Base-by-base conservation (phyloP, 2,113 vertebrate species). In the Tenrec ecaudatus region DNA sequence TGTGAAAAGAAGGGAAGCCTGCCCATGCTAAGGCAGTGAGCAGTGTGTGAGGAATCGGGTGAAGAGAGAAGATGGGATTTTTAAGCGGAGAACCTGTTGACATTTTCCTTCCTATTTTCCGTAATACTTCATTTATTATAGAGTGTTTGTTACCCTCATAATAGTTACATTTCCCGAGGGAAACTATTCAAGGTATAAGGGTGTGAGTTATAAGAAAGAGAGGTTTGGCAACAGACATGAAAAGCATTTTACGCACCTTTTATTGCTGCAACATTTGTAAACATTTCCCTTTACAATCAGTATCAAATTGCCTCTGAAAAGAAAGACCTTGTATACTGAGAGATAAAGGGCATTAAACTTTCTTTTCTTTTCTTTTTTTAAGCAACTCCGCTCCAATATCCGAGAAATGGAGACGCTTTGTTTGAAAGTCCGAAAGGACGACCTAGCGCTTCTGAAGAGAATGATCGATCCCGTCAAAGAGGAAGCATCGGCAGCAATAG, bases 331-430 rank as follows among this genome's bases (percentile, higher is more conserved):
- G 93, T 89, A 77, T 75, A 81, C 31, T 84, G 76, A 93, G 20
- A 88, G 10, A 82, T 75, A 11, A 11, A 66, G 80, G 33, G 29
- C 47, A 85, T 73, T 88, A 47, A 64, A 75, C 17, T 81, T 77
- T 88, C 81, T 91, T 87, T 90, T 92, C 93, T 89, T 36, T n/a
- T 40, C 40, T 93, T 69, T 95, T 97, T 16, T 23, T 95, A 97
- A 99, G 99, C 99, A 99, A 96, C 98, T 99, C 68, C 98, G 98
- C 92, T 98, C 99, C 20, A 99, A 99, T 92, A 97, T 99, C 89
- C 98, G 98, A 93, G 99, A 99, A 98, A 99, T 99, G 99, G 99
- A 99, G 97, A 99, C 99, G 75, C 98, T 99, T 93, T 99, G 99
- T 89, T 78, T 97, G 47, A 98, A 98, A 83, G 98, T 99, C 23